Conservation (phyloP, 2,888 invertebrate genomes). For the Parnassius smintheus region DNA sequence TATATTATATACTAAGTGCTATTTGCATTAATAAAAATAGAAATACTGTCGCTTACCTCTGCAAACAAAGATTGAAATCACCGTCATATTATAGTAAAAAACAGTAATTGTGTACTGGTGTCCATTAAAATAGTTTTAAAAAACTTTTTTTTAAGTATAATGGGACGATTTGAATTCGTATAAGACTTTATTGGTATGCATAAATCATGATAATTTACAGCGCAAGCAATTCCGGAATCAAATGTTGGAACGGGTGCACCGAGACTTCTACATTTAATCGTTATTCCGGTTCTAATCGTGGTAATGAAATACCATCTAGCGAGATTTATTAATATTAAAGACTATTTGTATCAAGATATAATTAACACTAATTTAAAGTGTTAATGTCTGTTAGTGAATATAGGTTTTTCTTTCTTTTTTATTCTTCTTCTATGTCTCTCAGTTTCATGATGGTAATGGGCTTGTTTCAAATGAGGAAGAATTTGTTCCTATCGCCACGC, state of each 20-base stretch:
- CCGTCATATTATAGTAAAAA: no score
- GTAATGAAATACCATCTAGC: slow-evolving; percentile 57
- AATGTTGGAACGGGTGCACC: slow-evolving; percentile 52
- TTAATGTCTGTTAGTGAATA: slow-evolving; percentile 36
- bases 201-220: slow-evolving; percentile 42
- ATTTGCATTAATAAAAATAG: no score
- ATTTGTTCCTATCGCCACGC: no score
- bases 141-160: neutral
- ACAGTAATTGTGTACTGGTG: no score
- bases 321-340: slow-evolving; percentile 38
- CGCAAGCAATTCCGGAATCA: slow-evolving; percentile 40
- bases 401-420: no score
- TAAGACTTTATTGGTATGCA: slow-evolving; percentile 29
- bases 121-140: no score
- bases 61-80: no score
- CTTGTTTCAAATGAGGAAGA: no score
- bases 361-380: slow-evolving; percentile 44
- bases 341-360: slow-evolving; percentile 17
- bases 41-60: no score
- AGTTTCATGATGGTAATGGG: no score
- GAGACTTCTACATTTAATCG: slow-evolving; percentile 57
- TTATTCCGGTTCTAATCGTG: slow-evolving; percentile 54
- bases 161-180: slow-evolving; percentile 17
- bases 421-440: no score
- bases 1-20: no score